Percentiles rank a stretch among this genome's conserved stretches.
Conservation (phyloP, 2,797 vertebrate genomes). For the Sarcophilus harrisii region DNA sequence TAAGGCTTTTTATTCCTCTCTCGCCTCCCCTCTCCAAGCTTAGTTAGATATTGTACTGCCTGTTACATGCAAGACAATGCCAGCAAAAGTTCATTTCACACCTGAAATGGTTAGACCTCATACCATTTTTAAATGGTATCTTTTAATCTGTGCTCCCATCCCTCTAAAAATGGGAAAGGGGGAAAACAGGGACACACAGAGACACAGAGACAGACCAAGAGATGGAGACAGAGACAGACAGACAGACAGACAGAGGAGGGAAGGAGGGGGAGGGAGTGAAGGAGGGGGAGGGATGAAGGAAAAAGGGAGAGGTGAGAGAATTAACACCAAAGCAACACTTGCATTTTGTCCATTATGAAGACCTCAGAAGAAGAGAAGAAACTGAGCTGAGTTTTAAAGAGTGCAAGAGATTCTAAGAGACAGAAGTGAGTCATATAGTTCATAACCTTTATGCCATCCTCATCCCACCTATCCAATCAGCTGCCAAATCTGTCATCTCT, state of each 20-base stretch:
- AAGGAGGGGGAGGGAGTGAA: not conserved
- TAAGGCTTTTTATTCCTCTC: not conserved
- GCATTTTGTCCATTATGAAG: not conserved
- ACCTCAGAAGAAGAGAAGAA: not conserved
- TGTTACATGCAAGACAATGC: not conserved
- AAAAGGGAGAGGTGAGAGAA: not conserved
- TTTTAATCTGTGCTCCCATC: conserved; percentile 34
- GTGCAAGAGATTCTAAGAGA: not conserved
- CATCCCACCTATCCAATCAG: not conserved
- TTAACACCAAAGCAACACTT: not conserved
- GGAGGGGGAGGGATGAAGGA: fast-evolving
- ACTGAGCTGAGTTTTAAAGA: not conserved
- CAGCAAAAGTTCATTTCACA: conserved; percentile 32
- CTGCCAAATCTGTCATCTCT: not conserved
- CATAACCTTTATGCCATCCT: not conserved
- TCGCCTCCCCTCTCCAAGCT: not conserved
- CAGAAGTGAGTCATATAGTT: not conserved
- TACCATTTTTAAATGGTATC: not conserved
- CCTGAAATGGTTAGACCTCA: conserved; percentile 1
- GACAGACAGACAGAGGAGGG: fast-evolving
- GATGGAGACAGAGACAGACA: fast-evolving
- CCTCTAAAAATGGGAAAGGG: not conserved
- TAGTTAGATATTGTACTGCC: not conserved
- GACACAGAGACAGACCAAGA: not conserved
- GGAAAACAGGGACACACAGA: fast-evolving